phyloP scores from a whole-genome alignment of 2,888 invertebrate species.

The Odontocolon sp. region DNA sequence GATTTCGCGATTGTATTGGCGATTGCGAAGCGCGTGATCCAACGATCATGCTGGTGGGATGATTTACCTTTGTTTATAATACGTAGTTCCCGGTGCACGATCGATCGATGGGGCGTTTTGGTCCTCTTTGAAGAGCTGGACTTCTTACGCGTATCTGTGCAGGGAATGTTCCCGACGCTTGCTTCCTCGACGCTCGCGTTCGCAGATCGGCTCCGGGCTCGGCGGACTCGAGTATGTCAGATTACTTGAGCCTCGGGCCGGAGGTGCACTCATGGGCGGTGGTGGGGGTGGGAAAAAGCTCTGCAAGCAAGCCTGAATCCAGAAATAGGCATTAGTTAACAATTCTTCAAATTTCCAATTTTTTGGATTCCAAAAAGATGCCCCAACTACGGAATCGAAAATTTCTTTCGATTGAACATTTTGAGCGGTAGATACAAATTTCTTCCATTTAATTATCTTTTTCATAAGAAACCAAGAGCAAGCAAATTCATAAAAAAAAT shows the following conservation, averaged over 20 bases:
- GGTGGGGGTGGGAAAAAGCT: constrained; percentile 80
- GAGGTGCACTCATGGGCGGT: constrained; percentile 78
- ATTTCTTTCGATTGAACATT: too few species aligned
- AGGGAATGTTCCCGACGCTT: constrained; percentile 79
- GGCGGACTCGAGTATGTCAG: constrained; percentile 79
- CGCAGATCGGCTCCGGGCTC: constrained; percentile 78
- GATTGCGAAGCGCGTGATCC: constrained; percentile 28
- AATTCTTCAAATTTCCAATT: background rate
- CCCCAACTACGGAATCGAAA: too few species aligned
- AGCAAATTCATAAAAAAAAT: too few species aligned
- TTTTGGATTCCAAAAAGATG: too few species aligned
- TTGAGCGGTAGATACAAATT: too few species aligned
- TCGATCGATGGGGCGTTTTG: background rate
- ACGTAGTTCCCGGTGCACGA: constrained; percentile 9
- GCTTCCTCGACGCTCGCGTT: constrained; percentile 77
- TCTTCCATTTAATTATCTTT: too few species aligned
- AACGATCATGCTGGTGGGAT: constrained; percentile 28
- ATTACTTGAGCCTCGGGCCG: constrained; percentile 77
- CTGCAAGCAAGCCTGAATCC: constrained; percentile 78
- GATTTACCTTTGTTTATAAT: constrained; percentile 23
- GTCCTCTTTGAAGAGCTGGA: constrained; percentile 46
- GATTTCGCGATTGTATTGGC: constrained; percentile 6
- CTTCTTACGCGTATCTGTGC: constrained; percentile 79
- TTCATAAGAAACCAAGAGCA: too few species aligned
- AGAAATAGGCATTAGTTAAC: background rate